Evolutionary conservation across 2,888 invertebrate species (phyloP).

Genomic region (Oscheius sp.): DNA sequence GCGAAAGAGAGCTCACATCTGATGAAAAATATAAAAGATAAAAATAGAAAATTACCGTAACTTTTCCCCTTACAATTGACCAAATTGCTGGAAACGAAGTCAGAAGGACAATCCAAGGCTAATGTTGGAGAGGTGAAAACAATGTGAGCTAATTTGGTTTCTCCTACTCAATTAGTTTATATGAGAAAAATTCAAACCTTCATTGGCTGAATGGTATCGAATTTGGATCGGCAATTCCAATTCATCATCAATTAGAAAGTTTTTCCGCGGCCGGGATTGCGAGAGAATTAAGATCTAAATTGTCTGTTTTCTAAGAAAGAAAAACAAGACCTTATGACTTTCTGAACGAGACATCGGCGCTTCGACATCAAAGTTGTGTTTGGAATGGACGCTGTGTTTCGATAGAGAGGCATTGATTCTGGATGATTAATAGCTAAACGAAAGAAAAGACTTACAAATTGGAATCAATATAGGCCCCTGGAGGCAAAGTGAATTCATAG

Average conservation of each 20-base stretch:
- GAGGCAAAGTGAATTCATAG: conserved; percentile 17
- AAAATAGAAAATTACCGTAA: not conserved
- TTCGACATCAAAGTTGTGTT: conserved; percentile 27
- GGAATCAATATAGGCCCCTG: conserved; percentile 28
- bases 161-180: not conserved
- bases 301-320: not conserved
- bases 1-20: conserved; percentile 11
- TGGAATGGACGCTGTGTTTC: not conserved
- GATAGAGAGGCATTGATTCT: conserved; percentile 25
- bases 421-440: not conserved
- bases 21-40: not conserved
- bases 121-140: conserved; percentile 16
- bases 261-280: not conserved
- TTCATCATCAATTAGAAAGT: conserved; percentile 21
- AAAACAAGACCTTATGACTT: conserved; percentile 1
- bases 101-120: conserved; percentile 27
- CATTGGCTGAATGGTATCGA: conserved; percentile 21
- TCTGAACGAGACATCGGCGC: not conserved
- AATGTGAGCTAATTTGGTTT: not conserved
- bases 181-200: not conserved
- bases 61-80: conserved; percentile 15
- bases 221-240: conserved; percentile 22
- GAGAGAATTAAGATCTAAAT: conserved; percentile 2
- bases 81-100: conserved; percentile 7
- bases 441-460: conserved; percentile 10